A percentile compares a stretch with the other conserved stretches of the same genome.
These are phyloP conservation scores for Carassius gibelio DNA, from an alignment of 2,113 vertebrate genomes.

Conservation along the genomic window DNA sequence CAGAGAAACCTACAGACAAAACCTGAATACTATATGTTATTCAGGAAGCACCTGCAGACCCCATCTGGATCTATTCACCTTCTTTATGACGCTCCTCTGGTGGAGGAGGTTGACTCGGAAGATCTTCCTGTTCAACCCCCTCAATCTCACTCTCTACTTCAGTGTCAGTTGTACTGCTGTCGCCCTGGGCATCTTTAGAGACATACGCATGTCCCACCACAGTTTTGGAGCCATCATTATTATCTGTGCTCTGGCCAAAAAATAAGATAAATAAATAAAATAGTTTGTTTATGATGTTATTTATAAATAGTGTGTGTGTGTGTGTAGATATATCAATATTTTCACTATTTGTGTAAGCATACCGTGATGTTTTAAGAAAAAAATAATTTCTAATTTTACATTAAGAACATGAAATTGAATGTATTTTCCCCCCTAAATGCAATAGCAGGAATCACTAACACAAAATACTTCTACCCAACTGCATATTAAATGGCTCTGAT, in stretches of 20 bases:
- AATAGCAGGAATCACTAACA: neutral
- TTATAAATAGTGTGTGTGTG: no score
- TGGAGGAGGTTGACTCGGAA: constrained; percentile 70
- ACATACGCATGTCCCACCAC: constrained; percentile 67
- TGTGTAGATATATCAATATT: no score
- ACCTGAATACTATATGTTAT: neutral
- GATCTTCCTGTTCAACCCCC: constrained; percentile 71
- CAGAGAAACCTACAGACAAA: neutral
- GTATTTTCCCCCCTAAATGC: neutral
- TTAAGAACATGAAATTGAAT: neutral
- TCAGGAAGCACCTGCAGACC: constrained; percentile 18
- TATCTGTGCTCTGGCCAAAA: constrained; percentile 70
- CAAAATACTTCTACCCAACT: neutral
- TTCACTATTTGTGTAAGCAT: neutral
- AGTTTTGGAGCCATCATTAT: constrained; percentile 78
- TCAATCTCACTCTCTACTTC: constrained; percentile 52
- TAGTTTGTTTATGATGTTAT: no score
- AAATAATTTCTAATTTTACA: neutral
- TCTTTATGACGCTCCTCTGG: constrained; percentile 67
- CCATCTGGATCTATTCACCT: constrained; percentile 53
- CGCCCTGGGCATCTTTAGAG: constrained; percentile 40
- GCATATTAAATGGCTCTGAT: neutral
- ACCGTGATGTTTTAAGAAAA: neutral
- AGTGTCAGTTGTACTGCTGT: neutral
- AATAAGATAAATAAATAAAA: no score